Percentiles rank a stretch among this genome's conserved stretches.
These are phyloP conservation scores for Procambarus virginalis DNA, from an alignment of 1,140 invertebrate species.

Conservation along the genomic window DNA sequence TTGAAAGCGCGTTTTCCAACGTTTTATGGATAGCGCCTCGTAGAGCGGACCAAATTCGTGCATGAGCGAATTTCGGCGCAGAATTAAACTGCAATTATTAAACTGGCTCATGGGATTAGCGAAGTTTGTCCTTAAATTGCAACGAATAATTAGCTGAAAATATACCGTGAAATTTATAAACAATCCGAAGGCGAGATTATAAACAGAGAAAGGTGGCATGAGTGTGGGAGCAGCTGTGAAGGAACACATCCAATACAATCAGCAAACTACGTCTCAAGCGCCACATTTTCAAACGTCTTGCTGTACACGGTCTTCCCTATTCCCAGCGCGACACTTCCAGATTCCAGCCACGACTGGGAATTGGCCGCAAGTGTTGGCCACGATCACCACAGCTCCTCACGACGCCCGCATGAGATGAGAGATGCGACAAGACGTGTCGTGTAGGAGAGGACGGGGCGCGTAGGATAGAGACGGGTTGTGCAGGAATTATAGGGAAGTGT, in stretches of 20 bases:
- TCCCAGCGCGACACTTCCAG: neutral
- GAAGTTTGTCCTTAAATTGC: too few species aligned
- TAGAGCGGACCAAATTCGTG: neutral
- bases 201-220: too few species aligned
- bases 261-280: neutral
- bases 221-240: neutral
- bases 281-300: neutral
- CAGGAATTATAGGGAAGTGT: too few species aligned
- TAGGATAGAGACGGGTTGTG: neutral
- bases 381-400: neutral
- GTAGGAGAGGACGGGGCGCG: neutral
- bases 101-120: too few species aligned
- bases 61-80: too few species aligned
- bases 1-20: neutral
- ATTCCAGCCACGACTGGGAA: neutral
- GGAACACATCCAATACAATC: constrained; percentile 1
- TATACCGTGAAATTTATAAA: too few species aligned
- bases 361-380: neutral
- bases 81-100: too few species aligned
- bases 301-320: neutral
- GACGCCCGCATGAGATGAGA: neutral
- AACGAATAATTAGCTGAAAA: too few species aligned
- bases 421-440: neutral
- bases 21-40: neutral
- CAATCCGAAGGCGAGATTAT: too few species aligned